Conservation (phyloP, 2,888 invertebrate genomes). For the Spodoptera littoralis region DNA sequence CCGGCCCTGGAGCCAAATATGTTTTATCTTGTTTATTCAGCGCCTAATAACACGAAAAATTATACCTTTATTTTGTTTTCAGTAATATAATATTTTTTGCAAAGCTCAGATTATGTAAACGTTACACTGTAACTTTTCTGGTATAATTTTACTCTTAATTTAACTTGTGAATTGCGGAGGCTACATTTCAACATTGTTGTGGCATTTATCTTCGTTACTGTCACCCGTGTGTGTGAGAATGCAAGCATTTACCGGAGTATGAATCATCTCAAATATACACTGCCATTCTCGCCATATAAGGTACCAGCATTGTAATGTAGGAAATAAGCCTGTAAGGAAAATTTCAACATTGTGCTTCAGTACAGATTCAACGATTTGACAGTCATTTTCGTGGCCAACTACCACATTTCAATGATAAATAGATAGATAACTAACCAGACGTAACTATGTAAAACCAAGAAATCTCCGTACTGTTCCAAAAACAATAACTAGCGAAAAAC, state of each 20-base stretch:
- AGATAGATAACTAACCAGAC: too few species aligned
- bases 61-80: constrained; percentile 34
- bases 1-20: constrained; percentile 37
- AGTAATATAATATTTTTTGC: constrained; percentile 41
- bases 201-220: too few species aligned
- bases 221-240: neutral
- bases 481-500: constrained; percentile 5
- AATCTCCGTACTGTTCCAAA: too few species aligned
- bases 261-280: too few species aligned
- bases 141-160: constrained; percentile 10
- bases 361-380: too few species aligned
- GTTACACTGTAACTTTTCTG: neutral
- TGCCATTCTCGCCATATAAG: too few species aligned
- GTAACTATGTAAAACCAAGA: too few species aligned
- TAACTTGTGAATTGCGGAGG: constrained; percentile 11
- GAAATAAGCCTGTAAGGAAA: too few species aligned
- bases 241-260: neutral
- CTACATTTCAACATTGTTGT: constrained; percentile 1
- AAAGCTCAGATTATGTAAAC: constrained; percentile 35
- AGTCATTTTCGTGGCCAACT: too few species aligned
- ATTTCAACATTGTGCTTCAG: too few species aligned
- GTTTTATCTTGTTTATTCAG: constrained; percentile 58
- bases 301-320: too few species aligned
- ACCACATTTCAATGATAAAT: too few species aligned
- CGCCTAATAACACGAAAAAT: constrained; percentile 41